These are phyloP conservation scores for Setipinna tenuifilis DNA, from an alignment of 2,797 vertebrate species.

Conservation along the genomic window DNA sequence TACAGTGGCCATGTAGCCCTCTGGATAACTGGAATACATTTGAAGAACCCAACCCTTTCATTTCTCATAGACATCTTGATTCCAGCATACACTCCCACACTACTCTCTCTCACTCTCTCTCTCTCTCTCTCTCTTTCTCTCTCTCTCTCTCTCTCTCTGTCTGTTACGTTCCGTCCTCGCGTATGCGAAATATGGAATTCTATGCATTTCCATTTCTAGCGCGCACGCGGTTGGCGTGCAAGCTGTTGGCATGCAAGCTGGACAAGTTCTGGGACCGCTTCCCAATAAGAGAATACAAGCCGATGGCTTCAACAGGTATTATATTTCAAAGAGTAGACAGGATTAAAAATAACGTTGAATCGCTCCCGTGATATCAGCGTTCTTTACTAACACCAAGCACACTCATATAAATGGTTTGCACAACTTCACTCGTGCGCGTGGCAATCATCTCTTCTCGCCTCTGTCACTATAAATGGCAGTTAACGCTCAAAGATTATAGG, in stretches of 20 bases:
- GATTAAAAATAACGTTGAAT: slow-evolving; percentile 30
- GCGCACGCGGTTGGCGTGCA: neutral
- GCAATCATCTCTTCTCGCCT: neutral
- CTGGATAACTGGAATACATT: neutral
- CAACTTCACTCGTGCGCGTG: slow-evolving; percentile 1
- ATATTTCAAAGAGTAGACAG: slow-evolving; percentile 37
- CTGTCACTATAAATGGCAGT: neutral
- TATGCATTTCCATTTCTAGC: slow-evolving; percentile 44
- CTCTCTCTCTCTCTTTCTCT: neutral
- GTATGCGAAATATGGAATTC: slow-evolving; percentile 63
- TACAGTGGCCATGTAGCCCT: neutral
- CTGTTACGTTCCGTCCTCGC: slow-evolving; percentile 21
- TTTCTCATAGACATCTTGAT: neutral
- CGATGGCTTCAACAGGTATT: slow-evolving; percentile 31
- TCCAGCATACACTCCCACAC: neutral
- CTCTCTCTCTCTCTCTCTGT: slow-evolving; percentile 1
- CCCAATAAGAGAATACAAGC: slow-evolving; percentile 8
- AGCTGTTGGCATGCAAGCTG: neutral
- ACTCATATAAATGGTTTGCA: neutral
- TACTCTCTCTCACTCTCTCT: neutral
- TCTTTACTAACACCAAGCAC: slow-evolving; percentile 31
- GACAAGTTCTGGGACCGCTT: slow-evolving; percentile 6
- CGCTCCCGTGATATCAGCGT: slow-evolving; percentile 20
- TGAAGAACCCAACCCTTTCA: neutral
- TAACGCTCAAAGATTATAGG: slow-evolving; percentile 26